phyloP scores from a whole-genome alignment of 2,113 vertebrate genomes.

The Procavia capensis region DNA sequence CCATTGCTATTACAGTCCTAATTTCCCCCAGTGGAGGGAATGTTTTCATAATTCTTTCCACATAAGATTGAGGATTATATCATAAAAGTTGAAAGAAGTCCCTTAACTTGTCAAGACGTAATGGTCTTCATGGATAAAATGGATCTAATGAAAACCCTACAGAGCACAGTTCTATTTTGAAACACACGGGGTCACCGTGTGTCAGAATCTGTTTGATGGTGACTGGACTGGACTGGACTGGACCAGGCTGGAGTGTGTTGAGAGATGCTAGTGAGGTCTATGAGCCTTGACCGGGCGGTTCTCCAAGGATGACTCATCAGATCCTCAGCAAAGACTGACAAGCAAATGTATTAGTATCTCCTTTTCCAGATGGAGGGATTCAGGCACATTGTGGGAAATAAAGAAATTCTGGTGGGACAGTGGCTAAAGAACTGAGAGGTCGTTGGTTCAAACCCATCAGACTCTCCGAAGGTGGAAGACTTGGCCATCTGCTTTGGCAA shows the following conservation, averaged over 20 bases:
- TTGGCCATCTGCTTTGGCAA: no score
- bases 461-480: no score
- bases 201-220: background rate
- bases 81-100: background rate
- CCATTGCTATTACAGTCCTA: fast-evolving
- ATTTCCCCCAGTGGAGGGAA: fast-evolving
- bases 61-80: background rate
- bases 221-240: no score
- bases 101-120: fast-evolving
- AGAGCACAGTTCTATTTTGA: background rate
- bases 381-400: fast-evolving
- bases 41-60: background rate
- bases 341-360: background rate
- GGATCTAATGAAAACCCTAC: fast-evolving
- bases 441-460: no score
- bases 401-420: no score
- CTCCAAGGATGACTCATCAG: fast-evolving
- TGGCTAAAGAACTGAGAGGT: no score
- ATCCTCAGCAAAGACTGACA: background rate
- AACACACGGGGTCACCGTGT: background rate
- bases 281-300: no score
- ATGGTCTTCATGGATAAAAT: fast-evolving
- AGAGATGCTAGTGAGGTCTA: fast-evolving
- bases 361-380: background rate
- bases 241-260: background rate